phyloP scores from a whole-genome alignment of 2,888 invertebrate genomes.

The Liodrosophila aerea region DNA sequence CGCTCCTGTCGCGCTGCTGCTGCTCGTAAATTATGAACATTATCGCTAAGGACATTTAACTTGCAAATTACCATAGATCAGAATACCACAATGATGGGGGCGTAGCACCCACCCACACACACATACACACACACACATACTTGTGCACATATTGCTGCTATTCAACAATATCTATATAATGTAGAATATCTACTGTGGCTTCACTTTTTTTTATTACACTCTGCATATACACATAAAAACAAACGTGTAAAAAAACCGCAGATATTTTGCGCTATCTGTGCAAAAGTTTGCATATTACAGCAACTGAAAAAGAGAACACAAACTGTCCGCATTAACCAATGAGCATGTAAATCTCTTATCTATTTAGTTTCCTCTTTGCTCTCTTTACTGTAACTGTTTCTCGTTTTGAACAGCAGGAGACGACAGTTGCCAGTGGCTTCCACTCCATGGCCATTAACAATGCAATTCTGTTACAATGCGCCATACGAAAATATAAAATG shows the following conservation, averaged over 20 bases:
- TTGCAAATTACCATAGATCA: conserved; percentile 67
- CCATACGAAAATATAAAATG: conserved; percentile 40
- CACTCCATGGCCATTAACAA: conserved; percentile 48
- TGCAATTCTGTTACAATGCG: conserved; percentile 38
- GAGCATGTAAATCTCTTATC: conserved; percentile 46
- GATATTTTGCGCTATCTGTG: conserved; percentile 51
- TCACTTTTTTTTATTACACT: conserved; percentile 65
- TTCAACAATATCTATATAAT: conserved; percentile 42
- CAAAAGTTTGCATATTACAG: conserved; percentile 55
- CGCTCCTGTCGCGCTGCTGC: conserved; percentile 21
- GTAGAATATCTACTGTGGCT: conserved; percentile 3
- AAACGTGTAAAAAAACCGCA: conserved; percentile 27
- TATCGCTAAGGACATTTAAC: conserved; percentile 62
- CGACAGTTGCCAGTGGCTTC: conserved; percentile 7
- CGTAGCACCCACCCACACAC: conserved; percentile 10
- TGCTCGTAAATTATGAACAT: conserved; percentile 56
- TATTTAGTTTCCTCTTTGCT: conserved; percentile 1
- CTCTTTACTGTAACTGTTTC: background rate
- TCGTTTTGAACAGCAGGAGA: conserved; percentile 20
- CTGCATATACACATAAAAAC: conserved; percentile 7
- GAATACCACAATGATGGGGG: conserved; percentile 47
- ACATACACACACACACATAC: conserved; percentile 13
- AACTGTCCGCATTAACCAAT: conserved; percentile 56
- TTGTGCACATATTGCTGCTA: conserved; percentile 10
- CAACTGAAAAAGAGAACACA: conserved; percentile 1